Percentiles rank a stretch among this genome's conserved stretches.
These are phyloP conservation scores for Bovichtus diacanthus DNA, from an alignment of 2,797 vertebrate species.

Conservation along the genomic window DNA sequence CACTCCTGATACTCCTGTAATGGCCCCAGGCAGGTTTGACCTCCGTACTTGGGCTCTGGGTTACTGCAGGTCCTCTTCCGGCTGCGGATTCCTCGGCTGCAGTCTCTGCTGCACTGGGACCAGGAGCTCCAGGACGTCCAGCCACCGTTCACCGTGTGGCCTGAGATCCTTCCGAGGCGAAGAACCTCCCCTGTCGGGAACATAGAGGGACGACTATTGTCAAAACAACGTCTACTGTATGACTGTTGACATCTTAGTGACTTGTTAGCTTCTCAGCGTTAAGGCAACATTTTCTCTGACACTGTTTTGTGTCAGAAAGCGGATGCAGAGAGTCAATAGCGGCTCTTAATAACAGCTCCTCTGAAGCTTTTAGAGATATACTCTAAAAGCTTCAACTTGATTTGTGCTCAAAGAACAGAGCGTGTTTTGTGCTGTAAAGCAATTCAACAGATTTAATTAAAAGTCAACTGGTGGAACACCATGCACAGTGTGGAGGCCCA, in stretches of 20 bases:
- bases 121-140: conserved; percentile 95
- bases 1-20: conserved; percentile 96
- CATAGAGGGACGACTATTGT: neutral
- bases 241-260: too few species aligned
- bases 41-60: conserved; percentile 93
- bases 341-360: conserved; percentile 35
- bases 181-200: conserved; percentile 88
- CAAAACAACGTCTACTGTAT: neutral
- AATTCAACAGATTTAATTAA: conserved; percentile 1
- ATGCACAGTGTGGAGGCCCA: neutral
- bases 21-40: conserved; percentile 90
- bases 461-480: conserved; percentile 6
- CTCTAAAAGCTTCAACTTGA: conserved; percentile 42
- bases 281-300: conserved; percentile 10
- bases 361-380: conserved; percentile 17
- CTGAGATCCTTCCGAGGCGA: conserved; percentile 89
- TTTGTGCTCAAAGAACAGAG: conserved; percentile 38
- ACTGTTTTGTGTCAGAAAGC: conserved; percentile 1
- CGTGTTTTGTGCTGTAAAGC: conserved; percentile 25
- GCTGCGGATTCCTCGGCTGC: conserved; percentile 93
- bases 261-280: conserved; percentile 7
- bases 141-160: conserved; percentile 92
- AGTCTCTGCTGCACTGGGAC: conserved; percentile 97
- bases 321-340: conserved; percentile 51
- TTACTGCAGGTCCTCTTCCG: conserved; percentile 94